Evolutionary conservation across 2,113 vertebrate genomes (phyloP).

Genomic region (Puma concolor): DNA sequence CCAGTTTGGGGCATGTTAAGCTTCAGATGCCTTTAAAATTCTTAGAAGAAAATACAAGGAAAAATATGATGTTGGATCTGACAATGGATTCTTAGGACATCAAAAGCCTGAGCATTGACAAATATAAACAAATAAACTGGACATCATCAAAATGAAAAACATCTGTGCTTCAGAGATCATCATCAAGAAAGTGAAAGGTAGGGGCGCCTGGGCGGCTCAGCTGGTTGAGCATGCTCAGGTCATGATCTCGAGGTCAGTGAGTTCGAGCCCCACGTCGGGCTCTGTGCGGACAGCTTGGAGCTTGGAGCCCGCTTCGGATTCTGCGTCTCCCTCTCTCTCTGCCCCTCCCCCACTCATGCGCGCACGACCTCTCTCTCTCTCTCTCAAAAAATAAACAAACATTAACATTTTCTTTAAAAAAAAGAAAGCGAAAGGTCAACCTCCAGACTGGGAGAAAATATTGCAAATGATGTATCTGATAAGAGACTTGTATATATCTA

Average conservation of each 20-base stretch:
- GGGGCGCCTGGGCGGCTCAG: no score
- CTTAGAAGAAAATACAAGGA: not conserved
- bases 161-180: not conserved
- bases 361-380: no score
- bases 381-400: no score
- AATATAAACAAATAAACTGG: not conserved
- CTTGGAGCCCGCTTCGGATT: no score
- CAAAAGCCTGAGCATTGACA: not conserved
- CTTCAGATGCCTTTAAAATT: slow-evolving; percentile 8
- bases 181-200: not conserved
- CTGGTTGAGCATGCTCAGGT: no score
- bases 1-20: not conserved
- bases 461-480: not conserved
- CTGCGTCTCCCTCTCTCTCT: no score
- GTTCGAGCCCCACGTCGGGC: no score
- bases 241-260: no score
- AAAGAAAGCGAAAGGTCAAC: slow-evolving; percentile 7
- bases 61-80: not conserved
- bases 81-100: not conserved
- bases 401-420: no score
- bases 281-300: no score
- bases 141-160: not conserved
- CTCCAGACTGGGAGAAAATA: not conserved
- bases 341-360: no score
- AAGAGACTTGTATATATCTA: not conserved